Evolutionary conservation across 2,797 vertebrate species (phyloP).

Genomic region (Meda fulgida): DNA sequence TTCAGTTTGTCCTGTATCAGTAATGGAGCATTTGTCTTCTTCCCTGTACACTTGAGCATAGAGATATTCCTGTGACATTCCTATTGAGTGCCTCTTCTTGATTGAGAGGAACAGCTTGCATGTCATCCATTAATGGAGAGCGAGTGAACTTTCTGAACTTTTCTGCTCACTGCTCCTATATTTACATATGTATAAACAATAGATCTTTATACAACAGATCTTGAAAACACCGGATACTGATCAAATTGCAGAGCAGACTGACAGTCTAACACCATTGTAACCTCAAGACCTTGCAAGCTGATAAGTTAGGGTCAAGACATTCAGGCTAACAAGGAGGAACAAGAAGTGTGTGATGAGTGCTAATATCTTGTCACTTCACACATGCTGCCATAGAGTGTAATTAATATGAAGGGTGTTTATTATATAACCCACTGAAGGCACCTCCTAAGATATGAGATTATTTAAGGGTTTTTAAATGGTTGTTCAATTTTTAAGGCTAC

Average conservation of each 20-base stretch:
- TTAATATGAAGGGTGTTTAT: constrained; percentile 20
- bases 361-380: constrained; percentile 5
- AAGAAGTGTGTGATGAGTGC: constrained; percentile 11
- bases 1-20: not conserved
- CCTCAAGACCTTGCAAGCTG: not conserved
- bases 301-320: constrained; percentile 6
- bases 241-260: not conserved
- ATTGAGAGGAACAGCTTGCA: constrained; percentile 51
- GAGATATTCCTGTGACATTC: constrained; percentile 55
- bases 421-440: not conserved
- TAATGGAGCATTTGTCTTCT: constrained; percentile 49
- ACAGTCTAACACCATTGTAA: not conserved
- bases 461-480: not conserved
- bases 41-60: constrained; percentile 51
- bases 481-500: not conserved
- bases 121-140: not conserved
- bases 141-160: not conserved
- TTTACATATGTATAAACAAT: not conserved
- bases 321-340: constrained; percentile 16
- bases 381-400: not conserved
- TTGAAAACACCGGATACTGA: not conserved
- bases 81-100: constrained; percentile 33
- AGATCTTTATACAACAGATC: not conserved
- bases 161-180: not conserved
- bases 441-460: constrained; percentile 19